Evolutionary conservation across 2,888 invertebrate genomes (phyloP).

Genomic region (Amorpha juglandis): DNA sequence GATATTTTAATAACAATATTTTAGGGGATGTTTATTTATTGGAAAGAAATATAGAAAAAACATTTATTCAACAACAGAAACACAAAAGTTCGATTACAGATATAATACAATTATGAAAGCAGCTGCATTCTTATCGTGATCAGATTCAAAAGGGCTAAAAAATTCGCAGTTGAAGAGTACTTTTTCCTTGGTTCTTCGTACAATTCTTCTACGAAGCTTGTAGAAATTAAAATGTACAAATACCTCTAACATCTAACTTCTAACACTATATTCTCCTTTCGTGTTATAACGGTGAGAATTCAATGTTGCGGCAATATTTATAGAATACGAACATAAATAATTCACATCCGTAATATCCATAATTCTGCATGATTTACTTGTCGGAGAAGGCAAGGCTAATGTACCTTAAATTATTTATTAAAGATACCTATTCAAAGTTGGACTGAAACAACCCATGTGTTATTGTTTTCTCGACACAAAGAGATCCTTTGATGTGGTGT

Average conservation of each 20-base stretch:
- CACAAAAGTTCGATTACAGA: too few species aligned
- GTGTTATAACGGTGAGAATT: slow-evolving; percentile 3
- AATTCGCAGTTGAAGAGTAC: too few species aligned
- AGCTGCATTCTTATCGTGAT: too few species aligned
- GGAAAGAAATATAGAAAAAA: too few species aligned
- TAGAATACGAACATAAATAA: slow-evolving; percentile 12
- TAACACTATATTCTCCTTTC: slow-evolving; percentile 1
- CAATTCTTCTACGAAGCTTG: neutral
- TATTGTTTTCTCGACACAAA: slow-evolving; percentile 75
- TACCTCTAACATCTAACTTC: too few species aligned
- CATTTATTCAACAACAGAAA: too few species aligned
- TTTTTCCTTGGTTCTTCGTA: too few species aligned
- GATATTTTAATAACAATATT: neutral
- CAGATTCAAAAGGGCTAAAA: too few species aligned
- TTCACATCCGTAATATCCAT: slow-evolving; percentile 22
- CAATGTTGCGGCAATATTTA: slow-evolving; percentile 24
- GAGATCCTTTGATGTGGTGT: slow-evolving; percentile 69
- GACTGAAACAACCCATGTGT: slow-evolving; percentile 57
- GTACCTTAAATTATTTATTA: slow-evolving; percentile 44
- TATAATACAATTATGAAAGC: too few species aligned
- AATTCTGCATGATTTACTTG: slow-evolving; percentile 20
- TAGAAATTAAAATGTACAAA: neutral
- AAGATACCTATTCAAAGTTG: slow-evolving; percentile 46
- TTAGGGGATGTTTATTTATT: too few species aligned
- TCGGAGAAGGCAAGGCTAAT: slow-evolving; percentile 32